These are phyloP conservation scores for Sphaerophoria rueppellii DNA, from an alignment of 2,888 invertebrate genomes.

Conservation along the genomic window DNA sequence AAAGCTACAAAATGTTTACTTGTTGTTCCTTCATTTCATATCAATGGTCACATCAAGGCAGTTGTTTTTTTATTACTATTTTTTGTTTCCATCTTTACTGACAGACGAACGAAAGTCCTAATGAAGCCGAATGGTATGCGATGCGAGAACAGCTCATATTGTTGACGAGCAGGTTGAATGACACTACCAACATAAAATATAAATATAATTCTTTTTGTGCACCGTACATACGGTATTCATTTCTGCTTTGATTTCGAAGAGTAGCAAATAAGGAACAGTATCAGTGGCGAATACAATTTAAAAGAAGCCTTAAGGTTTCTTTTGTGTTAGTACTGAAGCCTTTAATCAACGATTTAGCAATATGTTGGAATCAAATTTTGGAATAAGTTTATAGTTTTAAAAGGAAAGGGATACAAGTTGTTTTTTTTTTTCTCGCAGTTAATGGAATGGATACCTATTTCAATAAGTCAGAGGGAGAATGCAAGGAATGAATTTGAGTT, in stretches of 20 bases:
- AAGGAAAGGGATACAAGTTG: too few species aligned
- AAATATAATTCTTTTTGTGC: not conserved
- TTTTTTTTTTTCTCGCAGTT: too few species aligned
- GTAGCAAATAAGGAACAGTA: too few species aligned
- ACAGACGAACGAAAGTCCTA: slow-evolving; percentile 33
- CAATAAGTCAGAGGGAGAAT: too few species aligned
- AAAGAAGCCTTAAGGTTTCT: too few species aligned
- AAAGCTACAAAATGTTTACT: slow-evolving; percentile 22
- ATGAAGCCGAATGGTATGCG: slow-evolving; percentile 32
- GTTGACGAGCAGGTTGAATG: slow-evolving; percentile 60
- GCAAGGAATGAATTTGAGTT: too few species aligned
- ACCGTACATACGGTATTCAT: slow-evolving; percentile 28
- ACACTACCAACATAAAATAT: slow-evolving; percentile 40
- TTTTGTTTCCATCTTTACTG: slow-evolving; percentile 1
- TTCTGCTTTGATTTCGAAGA: slow-evolving; percentile 8
- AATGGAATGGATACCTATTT: too few species aligned
- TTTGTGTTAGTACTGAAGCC: too few species aligned
- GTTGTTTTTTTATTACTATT: slow-evolving; percentile 17
- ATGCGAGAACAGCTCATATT: slow-evolving; percentile 35
- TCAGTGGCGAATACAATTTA: too few species aligned
- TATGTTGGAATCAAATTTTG: too few species aligned
- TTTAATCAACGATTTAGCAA: too few species aligned
- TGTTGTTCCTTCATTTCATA: slow-evolving; percentile 28
- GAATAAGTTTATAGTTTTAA: too few species aligned
- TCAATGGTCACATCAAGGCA: slow-evolving; percentile 56